Base-by-base conservation (phyloP, 2,888 invertebrate species). In the Rhyacophila evoluta region DNA sequence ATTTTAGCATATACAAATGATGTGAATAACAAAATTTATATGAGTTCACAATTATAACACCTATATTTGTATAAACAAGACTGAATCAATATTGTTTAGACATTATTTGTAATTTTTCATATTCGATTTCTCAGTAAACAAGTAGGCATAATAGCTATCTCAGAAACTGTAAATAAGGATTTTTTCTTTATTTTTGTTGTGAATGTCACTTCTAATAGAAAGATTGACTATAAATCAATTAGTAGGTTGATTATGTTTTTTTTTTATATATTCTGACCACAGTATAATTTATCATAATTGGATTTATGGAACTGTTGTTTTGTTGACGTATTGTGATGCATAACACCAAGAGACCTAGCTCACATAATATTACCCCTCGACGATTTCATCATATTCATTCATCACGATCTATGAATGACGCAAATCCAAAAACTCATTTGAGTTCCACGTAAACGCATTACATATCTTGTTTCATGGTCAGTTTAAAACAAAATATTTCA, bases 51-150 rank as follows among this genome's bases (percentile, higher is more conserved):
- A 55, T 1, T 10, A 19, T 55, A 55, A 55, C 19, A 55, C 55
- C 19, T 55, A 19, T 55, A 19, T 55, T 55, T 55, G 55, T 19
- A 55, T 55, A 8, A 55, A 55, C 55, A 55, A 55, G 55, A 55
- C 55, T 55, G 55, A 55, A 55, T 55, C 55, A 55, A 55, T 55
- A 55, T 25, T 55, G 55, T 55, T 55, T 55, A 55, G 25, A 25
- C 55, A 19, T 55, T 55, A 55, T 55, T 55, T 19, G 19, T 55
- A 25, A 55, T 55, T 55, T n/a, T 55, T 55, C 55, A 55, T 19
- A 19, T n/a, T n/a, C n/a, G n/a, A 19, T 55, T 55, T 55, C 55
- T 8, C 55, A 55, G 55, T 19, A 55, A 55, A 55, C 8, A 12
- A 55, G 19, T 55, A 25, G 55, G 55, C 55, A 25, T 19, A 25